phyloP scores from a whole-genome alignment of 2,888 invertebrate genomes.

The Dolichomitus sp. region DNA sequence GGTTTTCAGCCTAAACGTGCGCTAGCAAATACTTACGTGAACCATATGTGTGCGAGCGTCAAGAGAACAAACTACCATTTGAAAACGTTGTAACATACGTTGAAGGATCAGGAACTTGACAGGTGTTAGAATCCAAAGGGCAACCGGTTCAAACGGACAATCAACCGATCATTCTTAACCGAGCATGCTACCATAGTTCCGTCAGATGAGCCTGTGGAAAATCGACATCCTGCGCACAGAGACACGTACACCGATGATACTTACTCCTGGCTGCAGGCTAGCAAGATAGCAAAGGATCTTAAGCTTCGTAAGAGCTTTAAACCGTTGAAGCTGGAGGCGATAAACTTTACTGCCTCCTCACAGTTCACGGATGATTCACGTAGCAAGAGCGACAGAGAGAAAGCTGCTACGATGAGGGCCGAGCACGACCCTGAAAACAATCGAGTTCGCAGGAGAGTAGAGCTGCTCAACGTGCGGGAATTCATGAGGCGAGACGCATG shows the following conservation, averaged over 20 bases:
- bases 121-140: background rate
- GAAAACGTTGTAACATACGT: background rate
- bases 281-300: constrained; percentile 24
- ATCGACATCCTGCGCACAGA: constrained; percentile 6
- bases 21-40: no score
- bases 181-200: background rate
- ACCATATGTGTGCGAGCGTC: no score
- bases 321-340: constrained; percentile 35
- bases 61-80: background rate
- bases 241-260: constrained; percentile 2
- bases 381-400: constrained; percentile 13
- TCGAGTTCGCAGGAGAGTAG: constrained; percentile 13
- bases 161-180: constrained; percentile 1
- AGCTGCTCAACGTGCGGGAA: constrained; percentile 34
- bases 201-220: background rate
- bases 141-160: background rate
- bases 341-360: constrained; percentile 55
- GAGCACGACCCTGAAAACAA: constrained; percentile 51
- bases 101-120: background rate
- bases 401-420: constrained; percentile 27
- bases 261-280: constrained; percentile 27
- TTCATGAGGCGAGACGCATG: constrained; percentile 40
- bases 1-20: no score
- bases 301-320: constrained; percentile 48
- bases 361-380: constrained; percentile 45